Conservation (phyloP, 2,888 invertebrate genomes). For the Ephialtes manifestator region DNA sequence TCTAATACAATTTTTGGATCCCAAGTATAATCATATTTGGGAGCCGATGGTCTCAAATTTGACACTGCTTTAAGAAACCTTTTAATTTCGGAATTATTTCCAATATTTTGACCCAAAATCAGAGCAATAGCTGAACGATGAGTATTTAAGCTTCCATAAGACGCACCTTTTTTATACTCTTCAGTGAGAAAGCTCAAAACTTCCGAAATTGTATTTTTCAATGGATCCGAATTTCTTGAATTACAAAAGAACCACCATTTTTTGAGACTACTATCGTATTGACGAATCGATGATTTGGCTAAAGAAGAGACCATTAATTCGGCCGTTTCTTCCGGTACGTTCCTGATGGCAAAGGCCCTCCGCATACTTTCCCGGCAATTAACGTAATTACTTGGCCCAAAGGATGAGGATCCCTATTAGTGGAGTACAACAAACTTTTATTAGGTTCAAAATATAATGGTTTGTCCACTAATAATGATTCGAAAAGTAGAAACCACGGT, state of each 20-base stretch:
- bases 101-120: conserved; percentile 10
- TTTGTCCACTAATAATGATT: conserved; percentile 34
- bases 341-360: conserved; percentile 2
- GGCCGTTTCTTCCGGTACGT: neutral
- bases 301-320: neutral
- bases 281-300: neutral
- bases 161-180: neutral
- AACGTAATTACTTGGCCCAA: neutral
- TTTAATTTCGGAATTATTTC: conserved; percentile 37
- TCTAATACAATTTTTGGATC: conserved; percentile 69
- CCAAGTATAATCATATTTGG: conserved; percentile 75
- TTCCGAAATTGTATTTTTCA: neutral
- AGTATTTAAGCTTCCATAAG: conserved; percentile 24
- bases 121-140: conserved; percentile 28
- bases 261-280: conserved; percentile 30
- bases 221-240: neutral
- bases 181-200: conserved; percentile 1
- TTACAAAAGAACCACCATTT: conserved; percentile 38
- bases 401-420: conserved; percentile 10
- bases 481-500: conserved; percentile 78
- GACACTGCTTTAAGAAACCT: conserved; percentile 72
- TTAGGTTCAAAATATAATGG: conserved; percentile 14
- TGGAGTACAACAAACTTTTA: no score
- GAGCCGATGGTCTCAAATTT: conserved; percentile 66
- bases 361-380: no score